Base-by-base conservation (phyloP, 2,888 invertebrate genomes). In the Brachypalpus laphriformis region DNA sequence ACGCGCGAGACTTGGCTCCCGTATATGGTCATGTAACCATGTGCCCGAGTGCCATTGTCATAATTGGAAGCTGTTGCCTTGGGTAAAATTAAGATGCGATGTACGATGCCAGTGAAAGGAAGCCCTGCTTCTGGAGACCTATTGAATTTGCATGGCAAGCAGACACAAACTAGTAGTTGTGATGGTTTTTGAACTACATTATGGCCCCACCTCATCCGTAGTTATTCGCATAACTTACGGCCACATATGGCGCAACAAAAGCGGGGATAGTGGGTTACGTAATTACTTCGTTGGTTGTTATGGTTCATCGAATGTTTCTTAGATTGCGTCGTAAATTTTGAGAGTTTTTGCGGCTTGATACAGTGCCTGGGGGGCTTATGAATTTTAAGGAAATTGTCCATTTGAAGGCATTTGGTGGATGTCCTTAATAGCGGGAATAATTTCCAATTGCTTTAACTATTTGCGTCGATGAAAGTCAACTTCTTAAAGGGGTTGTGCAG, bases 41-140 rank as follows among this genome's bases (percentile, higher is more conserved):
- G 77, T 59, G 42, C 63, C 40, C 63, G 40, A 61, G 54, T 75
- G 59, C 57, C 65, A 66, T 72, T 54, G 65, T 85, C 80, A 81
- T 85, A 85, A 85, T 81, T 81, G 85, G 85, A 85, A 85, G 85
- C 85, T 85, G 85, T 85, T 85, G 76, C 85, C 81, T 81, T 80
- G 71, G 75, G 75, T 75, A 45, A 65, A 85, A 81, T 85, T 81
- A 85, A 85, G 85, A 81, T 54, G 61, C 66, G 57, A 80, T 57
- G 31, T 68, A 56, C 68, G 40, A 54, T 31, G 51, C 40, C 14
- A 57, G 20, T 56, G 18, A 63, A 54, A 51, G 56, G 45, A 63
- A 47, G 56, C 63, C 51, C 31, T 18, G 25, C 37, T 42, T 11
- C 45, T 20, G 20, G 61, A 56, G 40, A 37, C 45, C 11, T 57